Evolutionary conservation across 2,113 vertebrate genomes (phyloP).

Genomic region (Pogona vitticeps): DNA sequence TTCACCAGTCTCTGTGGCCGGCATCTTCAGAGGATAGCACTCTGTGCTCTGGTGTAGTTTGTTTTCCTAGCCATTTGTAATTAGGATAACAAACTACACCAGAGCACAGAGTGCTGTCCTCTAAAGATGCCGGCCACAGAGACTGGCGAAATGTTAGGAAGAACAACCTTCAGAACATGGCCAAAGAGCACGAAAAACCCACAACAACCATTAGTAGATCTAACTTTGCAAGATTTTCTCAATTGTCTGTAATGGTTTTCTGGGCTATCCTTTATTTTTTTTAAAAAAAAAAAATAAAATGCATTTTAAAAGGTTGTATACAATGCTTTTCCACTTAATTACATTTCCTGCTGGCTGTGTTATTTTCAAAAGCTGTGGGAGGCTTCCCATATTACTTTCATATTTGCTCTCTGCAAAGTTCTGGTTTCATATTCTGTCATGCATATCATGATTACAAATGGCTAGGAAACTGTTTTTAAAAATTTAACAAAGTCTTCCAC

Average conservation of each 20-base stretch:
- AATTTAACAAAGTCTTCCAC: neutral
- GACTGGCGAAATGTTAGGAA: too few relatives aligned
- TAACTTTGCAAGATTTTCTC: neutral
- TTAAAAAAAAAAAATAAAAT: slow-evolving; percentile 24
- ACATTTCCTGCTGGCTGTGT: slow-evolving; percentile 53
- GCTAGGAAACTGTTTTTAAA: slow-evolving; percentile 54
- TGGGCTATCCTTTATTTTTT: slow-evolving; percentile 26
- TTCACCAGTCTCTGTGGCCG: too few relatives aligned
- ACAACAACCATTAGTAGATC: too few relatives aligned
- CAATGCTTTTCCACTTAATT: slow-evolving; percentile 1
- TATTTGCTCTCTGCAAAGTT: slow-evolving; percentile 55
- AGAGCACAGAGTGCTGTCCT: too few relatives aligned
- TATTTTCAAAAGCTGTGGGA: slow-evolving; percentile 50
- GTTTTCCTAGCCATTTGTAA: too few relatives aligned
- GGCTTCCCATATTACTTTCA: slow-evolving; percentile 38
- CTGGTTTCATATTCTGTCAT: slow-evolving; percentile 53
- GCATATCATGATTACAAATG: slow-evolving; percentile 55
- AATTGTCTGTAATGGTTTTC: neutral
- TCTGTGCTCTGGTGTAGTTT: too few relatives aligned
- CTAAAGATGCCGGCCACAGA: too few relatives aligned
- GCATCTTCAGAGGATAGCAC: too few relatives aligned
- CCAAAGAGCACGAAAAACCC: too few relatives aligned
- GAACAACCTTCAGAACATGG: too few relatives aligned
- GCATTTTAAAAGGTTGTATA: slow-evolving; percentile 43
- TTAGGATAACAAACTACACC: too few relatives aligned